phyloP scores from a whole-genome alignment of 2,113 vertebrate species.

The Amia ocellicauda region DNA sequence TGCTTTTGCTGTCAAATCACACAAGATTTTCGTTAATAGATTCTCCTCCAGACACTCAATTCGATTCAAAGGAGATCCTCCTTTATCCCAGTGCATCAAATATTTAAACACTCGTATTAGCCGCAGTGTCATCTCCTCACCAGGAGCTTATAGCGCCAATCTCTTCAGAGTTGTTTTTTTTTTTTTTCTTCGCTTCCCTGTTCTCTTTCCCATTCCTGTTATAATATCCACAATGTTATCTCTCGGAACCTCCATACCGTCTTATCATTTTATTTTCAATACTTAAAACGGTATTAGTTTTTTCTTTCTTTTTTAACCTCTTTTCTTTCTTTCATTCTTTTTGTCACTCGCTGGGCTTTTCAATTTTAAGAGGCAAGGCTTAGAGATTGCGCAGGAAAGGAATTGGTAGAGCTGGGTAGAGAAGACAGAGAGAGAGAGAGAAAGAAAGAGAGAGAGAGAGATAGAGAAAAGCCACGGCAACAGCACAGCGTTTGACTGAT shows the following conservation, averaged over 20 bases:
- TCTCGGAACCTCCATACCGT: slow-evolving; percentile 77
- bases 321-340: slow-evolving; percentile 50
- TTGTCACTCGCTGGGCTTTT: slow-evolving; percentile 78
- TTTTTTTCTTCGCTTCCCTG: slow-evolving; percentile 39
- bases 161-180: slow-evolving; percentile 47
- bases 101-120: slow-evolving; percentile 99
- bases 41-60: slow-evolving; percentile 99
- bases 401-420: slow-evolving; percentile 43
- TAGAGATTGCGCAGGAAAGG: slow-evolving; percentile 66
- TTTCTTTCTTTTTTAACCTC: slow-evolving; percentile 33
- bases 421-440: slow-evolving; percentile 37
- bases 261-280: slow-evolving; percentile 78
- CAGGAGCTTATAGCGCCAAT: slow-evolving; percentile 78
- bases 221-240: slow-evolving; percentile 96
- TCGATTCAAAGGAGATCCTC: slow-evolving; percentile 97
- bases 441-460: slow-evolving; percentile 56
- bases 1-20: slow-evolving; percentile 90
- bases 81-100: slow-evolving; percentile 99
- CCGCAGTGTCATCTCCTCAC: slow-evolving; percentile 91
- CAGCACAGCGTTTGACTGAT: slow-evolving; percentile 82
- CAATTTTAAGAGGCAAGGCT: slow-evolving; percentile 77
- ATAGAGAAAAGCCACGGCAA: slow-evolving; percentile 62
- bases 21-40: slow-evolving; percentile 98
- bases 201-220: slow-evolving; percentile 66
- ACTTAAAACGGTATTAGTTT: slow-evolving; percentile 74